Conservation (phyloP, 2,888 invertebrate genomes). For the Oxytorus armatus region DNA sequence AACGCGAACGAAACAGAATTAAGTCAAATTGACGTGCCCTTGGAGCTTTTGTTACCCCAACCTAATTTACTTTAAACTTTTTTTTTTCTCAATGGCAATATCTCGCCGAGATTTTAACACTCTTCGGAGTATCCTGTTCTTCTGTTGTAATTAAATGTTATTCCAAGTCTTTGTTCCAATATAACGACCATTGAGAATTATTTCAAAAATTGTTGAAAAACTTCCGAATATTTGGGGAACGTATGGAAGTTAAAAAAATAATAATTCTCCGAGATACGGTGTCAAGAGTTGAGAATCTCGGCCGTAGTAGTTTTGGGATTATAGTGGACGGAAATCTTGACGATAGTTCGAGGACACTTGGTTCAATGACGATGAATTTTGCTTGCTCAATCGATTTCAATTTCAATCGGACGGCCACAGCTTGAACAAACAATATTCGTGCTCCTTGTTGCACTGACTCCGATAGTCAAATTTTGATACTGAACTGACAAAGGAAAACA, state of each 20-base stretch:
- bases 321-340: conserved; percentile 15
- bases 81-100: background rate
- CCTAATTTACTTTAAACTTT: background rate
- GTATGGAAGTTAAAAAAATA: no score
- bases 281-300: background rate
- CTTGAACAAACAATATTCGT: background rate
- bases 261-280: no score
- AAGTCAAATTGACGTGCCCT: conserved; percentile 28
- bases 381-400: conserved; percentile 30
- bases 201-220: no score
- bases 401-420: background rate
- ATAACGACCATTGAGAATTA: no score
- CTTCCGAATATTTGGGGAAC: no score
- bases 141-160: conserved; percentile 14
- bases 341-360: conserved; percentile 8
- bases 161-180: no score
- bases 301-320: background rate
- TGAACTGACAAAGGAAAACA: background rate
- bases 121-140: background rate
- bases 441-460: conserved; percentile 15
- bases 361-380: conserved; percentile 17
- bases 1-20: conserved; percentile 9
- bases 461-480: conserved; percentile 15
- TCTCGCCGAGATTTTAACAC: background rate
- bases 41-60: conserved; percentile 14